A percentile compares a stretch with the other conserved stretches of the same genome.
These are phyloP conservation scores for Rhinoraja longicauda DNA, from an alignment of 2,797 vertebrate species.

Conservation along the genomic window DNA sequence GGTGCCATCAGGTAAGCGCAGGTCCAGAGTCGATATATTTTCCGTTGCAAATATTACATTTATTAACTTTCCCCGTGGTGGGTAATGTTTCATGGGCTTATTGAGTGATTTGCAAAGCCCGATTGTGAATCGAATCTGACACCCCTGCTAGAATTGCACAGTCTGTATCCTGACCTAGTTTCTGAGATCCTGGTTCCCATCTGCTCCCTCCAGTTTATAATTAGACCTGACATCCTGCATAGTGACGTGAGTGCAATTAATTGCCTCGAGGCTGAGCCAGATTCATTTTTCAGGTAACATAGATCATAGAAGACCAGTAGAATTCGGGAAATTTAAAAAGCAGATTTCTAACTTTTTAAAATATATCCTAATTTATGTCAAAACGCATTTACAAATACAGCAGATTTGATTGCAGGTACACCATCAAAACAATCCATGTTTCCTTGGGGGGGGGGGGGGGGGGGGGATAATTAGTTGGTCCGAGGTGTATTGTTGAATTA, in stretches of 20 bases:
- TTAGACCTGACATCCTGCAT: not conserved
- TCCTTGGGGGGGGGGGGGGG: no score
- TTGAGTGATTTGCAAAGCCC: not conserved
- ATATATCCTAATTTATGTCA: not conserved
- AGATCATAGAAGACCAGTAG: not conserved
- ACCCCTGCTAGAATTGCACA: not conserved
- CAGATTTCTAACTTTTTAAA: not conserved
- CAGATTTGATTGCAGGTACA: no score
- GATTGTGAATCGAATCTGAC: not conserved
- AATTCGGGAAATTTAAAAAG: not conserved
- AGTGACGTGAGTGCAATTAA: not conserved
- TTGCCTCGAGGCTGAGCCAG: not conserved
- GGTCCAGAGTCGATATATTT: not conserved
- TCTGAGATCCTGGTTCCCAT: not conserved
- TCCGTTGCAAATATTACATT: not conserved
- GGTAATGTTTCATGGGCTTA: not conserved
- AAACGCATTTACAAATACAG: not conserved
- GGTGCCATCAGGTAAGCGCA: conserved; percentile 78
- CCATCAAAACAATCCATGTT: no score
- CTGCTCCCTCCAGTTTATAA: not conserved
- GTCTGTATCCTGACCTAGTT: not conserved
- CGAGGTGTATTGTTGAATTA: no score
- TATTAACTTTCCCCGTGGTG: not conserved
- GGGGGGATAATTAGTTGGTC: no score
- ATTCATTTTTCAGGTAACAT: not conserved